Evolutionary conservation across 2,797 vertebrate species (phyloP).

Genomic region (Coreius guichenoti): DNA sequence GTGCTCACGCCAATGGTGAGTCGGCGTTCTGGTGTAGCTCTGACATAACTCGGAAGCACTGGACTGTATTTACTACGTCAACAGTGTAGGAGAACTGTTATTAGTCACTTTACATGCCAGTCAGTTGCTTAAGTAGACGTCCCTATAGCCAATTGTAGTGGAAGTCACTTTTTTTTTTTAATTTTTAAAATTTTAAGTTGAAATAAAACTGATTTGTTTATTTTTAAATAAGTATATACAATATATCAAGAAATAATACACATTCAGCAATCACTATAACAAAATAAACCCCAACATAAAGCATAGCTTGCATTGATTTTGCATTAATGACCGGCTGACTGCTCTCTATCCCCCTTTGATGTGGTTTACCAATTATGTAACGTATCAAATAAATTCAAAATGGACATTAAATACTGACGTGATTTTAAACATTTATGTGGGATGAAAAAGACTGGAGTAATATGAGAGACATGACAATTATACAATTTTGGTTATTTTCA

Average conservation of each 20-base stretch:
- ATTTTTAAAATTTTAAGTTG: background rate
- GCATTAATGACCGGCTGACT: background rate
- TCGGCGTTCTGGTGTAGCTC: too few relatives aligned
- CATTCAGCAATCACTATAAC: background rate
- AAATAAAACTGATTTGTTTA: background rate
- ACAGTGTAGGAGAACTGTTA: too few relatives aligned
- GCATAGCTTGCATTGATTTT: background rate
- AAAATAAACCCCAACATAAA: background rate
- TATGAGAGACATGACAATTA: constrained; percentile 2
- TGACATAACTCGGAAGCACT: too few relatives aligned
- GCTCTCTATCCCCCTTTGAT: background rate
- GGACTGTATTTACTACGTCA: too few relatives aligned
- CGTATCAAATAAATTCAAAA: background rate
- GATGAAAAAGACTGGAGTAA: background rate
- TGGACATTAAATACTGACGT: background rate
- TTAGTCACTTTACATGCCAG: background rate
- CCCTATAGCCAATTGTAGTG: too few relatives aligned
- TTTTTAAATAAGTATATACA: background rate
- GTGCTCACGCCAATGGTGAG: too few relatives aligned
- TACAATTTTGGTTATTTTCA: constrained; percentile 1
- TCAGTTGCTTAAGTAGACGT: too few relatives aligned
- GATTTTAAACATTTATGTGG: background rate
- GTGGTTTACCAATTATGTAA: background rate
- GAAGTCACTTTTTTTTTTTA: background rate
- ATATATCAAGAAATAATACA: background rate